Base-by-base conservation (phyloP, 2,113 vertebrate species). In the Cochlearius cochlearius region DNA sequence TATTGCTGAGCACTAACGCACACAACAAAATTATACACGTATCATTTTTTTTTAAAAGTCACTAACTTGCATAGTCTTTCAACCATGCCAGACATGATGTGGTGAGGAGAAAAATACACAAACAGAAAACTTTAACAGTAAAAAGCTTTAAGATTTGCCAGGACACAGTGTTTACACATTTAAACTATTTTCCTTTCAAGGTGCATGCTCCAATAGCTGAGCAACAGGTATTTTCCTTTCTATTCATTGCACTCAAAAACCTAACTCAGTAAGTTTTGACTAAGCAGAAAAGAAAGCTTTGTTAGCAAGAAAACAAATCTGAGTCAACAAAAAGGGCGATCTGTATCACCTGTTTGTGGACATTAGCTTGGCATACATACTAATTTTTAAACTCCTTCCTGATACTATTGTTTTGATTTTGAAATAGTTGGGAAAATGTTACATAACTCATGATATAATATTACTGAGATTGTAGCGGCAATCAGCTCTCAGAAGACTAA, bases 301-400 rank as follows among this genome's bases (percentile, higher is more conserved):
- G 15, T 73, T 71, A 77, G 43, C n/a, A 88, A 80, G 60, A 79
- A 96, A 96, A 88, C 20, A 85, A 75, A 85, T 50, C 6, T 26
- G 58, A 60, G 29, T 74, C 19, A 86, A 90, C 55, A 68, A 72
- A 88, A 78, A 34, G 25, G 36, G 23, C 1, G 4, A 93, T 83
- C 21, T 4, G 0, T 82, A 78, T 83, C 76, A 86, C 58, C 21
- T 79, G 34, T 71, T 86, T 84, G 38, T 10, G 63, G 55, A 77
- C 18, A 45, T 80, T 55, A 90, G 17, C 23, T 93, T 96, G 84
- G 64, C 58, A 88, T 12, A 50, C 15, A 47, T 36, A 43, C 11
- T 36, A n/a, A 73, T 49, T 74, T 95, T 88, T 91, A 72, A 79
- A 90, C 19, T 77, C 60, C 27, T 81, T 59, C 23, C 32, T 59